Evolutionary conservation across 1,140 invertebrate genomes (phyloP).

Genomic region (Drosophila asahinai): DNA sequence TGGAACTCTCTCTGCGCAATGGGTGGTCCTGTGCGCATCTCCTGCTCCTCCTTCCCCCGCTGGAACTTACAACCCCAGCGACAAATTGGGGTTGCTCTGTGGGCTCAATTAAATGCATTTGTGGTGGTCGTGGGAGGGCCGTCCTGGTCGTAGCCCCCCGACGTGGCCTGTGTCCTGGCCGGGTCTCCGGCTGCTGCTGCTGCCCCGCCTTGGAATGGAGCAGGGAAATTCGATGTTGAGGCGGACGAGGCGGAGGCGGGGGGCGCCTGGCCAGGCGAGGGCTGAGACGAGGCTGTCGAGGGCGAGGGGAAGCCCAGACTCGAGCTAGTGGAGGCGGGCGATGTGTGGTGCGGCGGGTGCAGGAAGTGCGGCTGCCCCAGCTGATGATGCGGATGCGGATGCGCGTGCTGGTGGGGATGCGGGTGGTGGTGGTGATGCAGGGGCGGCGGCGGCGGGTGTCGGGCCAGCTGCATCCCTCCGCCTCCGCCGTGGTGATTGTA

Average conservation of each 20-base stretch:
- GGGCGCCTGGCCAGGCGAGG: conserved; percentile 84
- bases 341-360: conserved; percentile 56
- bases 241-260: conserved; percentile 73
- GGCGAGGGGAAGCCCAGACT: conserved; percentile 79
- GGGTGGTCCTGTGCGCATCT: conserved; percentile 66
- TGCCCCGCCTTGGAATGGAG: conserved; percentile 28
- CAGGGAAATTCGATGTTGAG: conserved; percentile 32
- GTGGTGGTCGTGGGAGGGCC: conserved; percentile 76
- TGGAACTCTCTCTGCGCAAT: conserved; percentile 48
- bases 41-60: conserved; percentile 2
- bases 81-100: conserved; percentile 72
- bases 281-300: conserved; percentile 68
- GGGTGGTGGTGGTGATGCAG: conserved; percentile 60
- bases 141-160: conserved; percentile 78
- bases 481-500: conserved; percentile 66
- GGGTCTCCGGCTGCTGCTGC: conserved; percentile 21
- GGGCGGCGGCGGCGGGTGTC: conserved; percentile 35
- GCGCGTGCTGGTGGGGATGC: conserved; percentile 69
- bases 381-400: conserved; percentile 47
- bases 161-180: conserved; percentile 10
- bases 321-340: conserved; percentile 68
- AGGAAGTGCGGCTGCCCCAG: conserved; percentile 41
- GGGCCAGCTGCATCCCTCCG: conserved; percentile 46
- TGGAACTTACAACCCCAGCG: conserved; percentile 13
- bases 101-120: conserved; percentile 81